Base-by-base conservation (phyloP, 2,888 invertebrate genomes). In the Amphipoea lucens region DNA sequence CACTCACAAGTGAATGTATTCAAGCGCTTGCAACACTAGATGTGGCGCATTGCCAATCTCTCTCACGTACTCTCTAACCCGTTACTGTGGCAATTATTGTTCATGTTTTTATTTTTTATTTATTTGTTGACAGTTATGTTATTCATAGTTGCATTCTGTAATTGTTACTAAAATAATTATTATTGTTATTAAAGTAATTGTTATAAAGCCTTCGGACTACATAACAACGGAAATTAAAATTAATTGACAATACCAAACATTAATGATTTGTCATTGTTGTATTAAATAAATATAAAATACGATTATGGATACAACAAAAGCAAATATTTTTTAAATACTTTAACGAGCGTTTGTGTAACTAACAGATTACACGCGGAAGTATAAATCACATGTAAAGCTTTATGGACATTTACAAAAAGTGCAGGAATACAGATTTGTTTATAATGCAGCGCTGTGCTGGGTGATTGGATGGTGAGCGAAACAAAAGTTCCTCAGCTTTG, bases 401-500 rank as follows among this genome's bases (percentile, higher is more conserved):
- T 81, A 84, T 78, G 48, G 68, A 70, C n/a, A 71, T 77, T 77
- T 63, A 63, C 42, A 74, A 87, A 87, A 83, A 79, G 63, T 77
- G 72, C 79, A 83, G 74, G 57, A 54, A 82, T 12, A 36, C 65
- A 81, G 79, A 88, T 85, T 85, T 86, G 85, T 87, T 83, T 85
- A 82, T 83, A 87, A 90, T 90, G 78, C 84, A 88, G 81, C 81
- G 78, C 87, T 89, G 88, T 79, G 79, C 88, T 79, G 83, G 82
- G 88, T 91, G 90, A 90, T 90, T 89, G 88, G 84, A 76, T 77
- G 80, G 71, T 79, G 82, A 81, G 86, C 83, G 84, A 86, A 89
- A 93, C 91, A 90, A 91, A 93, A 94, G 91, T 92, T 92, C 79
- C 82, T 63, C 82, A 73, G 83, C 85, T 84, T 89, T 88, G 88